Percentiles rank a stretch among this genome's conserved stretches.
These are phyloP conservation scores for Pachypsylla venusta DNA, from an alignment of 1,140 invertebrate genomes.

Conservation along the genomic window DNA sequence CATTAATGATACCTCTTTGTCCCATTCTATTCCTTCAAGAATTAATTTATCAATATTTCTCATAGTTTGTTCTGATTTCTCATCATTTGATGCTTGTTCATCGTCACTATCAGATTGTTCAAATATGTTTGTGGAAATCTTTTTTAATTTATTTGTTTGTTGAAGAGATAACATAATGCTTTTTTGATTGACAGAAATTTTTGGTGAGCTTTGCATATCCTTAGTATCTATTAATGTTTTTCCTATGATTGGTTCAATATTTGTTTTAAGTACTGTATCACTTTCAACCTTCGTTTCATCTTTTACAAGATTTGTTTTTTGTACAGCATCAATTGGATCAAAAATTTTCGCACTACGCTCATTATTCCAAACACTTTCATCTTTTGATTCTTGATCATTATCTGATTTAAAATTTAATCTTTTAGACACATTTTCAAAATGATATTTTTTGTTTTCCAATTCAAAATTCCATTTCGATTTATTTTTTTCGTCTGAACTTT, in stretches of 20 bases:
- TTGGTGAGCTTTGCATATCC: too few relatives aligned
- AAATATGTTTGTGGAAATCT: not conserved
- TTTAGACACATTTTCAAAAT: not conserved
- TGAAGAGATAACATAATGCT: not conserved
- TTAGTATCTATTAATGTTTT: too few relatives aligned
- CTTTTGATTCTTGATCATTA: too few relatives aligned
- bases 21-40: not conserved
- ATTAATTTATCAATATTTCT: not conserved
- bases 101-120: not conserved
- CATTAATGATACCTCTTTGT: too few relatives aligned
- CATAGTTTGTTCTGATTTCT: not conserved
- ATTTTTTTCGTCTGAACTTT: not conserved
- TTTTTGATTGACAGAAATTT: not conserved
- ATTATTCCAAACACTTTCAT: too few relatives aligned
- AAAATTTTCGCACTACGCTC: too few relatives aligned
- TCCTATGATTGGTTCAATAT: too few relatives aligned
- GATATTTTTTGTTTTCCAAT: not conserved
- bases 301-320: too few relatives aligned
- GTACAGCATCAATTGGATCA: too few relatives aligned
- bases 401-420: too few relatives aligned
- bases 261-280: too few relatives aligned
- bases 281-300: too few relatives aligned
- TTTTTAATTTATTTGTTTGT: not conserved
- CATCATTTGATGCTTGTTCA: not conserved
- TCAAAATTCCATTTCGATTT: slow-evolving; percentile 5